phyloP scores from a whole-genome alignment of 2,888 invertebrate genomes.

The Nasonia oneida region DNA sequence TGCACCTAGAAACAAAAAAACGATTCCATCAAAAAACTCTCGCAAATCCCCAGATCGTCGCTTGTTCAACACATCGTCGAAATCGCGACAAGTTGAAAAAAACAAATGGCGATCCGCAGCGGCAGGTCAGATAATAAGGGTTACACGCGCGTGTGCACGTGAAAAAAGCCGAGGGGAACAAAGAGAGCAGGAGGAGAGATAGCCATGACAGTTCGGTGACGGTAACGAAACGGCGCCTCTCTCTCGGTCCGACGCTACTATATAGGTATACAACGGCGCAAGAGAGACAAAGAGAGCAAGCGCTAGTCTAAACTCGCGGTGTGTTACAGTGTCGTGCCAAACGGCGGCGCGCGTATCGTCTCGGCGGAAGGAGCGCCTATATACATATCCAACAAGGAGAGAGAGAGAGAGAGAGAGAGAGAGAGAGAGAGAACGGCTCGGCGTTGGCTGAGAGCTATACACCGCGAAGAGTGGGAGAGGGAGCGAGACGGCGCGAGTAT shows the following conservation, averaged over 20 bases:
- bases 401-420: conserved; percentile 23
- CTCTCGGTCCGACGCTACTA: background rate
- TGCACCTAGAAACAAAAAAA: background rate
- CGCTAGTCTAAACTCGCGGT: background rate
- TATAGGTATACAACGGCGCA: too few species aligned
- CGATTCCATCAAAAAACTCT: background rate
- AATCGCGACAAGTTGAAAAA: conserved; percentile 9
- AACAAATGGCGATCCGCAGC: background rate
- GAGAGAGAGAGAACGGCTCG: conserved; percentile 14
- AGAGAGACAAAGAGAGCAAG: conserved; percentile 21
- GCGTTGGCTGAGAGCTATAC: background rate
- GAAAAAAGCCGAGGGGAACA: background rate
- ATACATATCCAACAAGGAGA: background rate
- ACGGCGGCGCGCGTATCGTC: background rate
- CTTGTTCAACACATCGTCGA: background rate
- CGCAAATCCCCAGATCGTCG: background rate
- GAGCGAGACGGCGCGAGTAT: conserved; percentile 28
- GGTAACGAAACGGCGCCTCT: conserved; percentile 8
- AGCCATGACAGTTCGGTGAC: conserved; percentile 22
- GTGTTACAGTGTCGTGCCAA: background rate
- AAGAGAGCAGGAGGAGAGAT: background rate
- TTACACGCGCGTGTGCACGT: conserved; percentile 6
- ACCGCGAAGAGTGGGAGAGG: conserved; percentile 16
- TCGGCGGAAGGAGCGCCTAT: background rate
- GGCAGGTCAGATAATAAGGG: conserved; percentile 35